Conservation (phyloP, 1,140 invertebrate genomes). For the Conus ventricosus region DNA sequence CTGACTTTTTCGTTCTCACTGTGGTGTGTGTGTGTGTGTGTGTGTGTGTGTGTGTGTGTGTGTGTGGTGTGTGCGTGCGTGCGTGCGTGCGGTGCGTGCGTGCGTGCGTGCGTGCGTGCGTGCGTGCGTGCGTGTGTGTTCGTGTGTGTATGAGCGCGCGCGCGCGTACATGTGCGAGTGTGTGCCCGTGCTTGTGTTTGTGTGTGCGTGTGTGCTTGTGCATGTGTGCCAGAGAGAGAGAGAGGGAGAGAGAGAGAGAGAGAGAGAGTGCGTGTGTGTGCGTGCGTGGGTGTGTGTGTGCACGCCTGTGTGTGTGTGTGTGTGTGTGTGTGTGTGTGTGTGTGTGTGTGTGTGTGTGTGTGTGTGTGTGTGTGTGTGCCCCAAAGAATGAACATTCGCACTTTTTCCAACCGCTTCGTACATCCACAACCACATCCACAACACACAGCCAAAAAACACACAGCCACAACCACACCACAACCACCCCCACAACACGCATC, state of each 20-base stretch:
- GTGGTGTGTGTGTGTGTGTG: not conserved
- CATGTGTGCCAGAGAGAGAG: not conserved
- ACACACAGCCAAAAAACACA: too few species aligned
- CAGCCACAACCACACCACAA: too few species aligned
- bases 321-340: constrained; percentile 6
- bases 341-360: constrained; percentile 6
- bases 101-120: not conserved
- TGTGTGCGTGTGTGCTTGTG: not conserved
- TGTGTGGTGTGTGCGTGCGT: too few species aligned
- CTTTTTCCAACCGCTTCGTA: too few species aligned
- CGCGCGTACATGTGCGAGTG: too few species aligned
- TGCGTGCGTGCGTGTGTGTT: too few species aligned
- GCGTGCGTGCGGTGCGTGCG: not conserved
- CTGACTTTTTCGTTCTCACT: too few species aligned
- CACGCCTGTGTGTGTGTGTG: not conserved
- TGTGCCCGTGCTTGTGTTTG: not conserved
- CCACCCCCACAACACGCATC: too few species aligned
- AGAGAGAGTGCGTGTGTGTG: not conserved
- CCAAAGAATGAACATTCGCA: not conserved
- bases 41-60: not conserved
- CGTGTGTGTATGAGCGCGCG: too few species aligned
- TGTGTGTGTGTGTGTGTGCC: not conserved
- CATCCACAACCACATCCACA: too few species aligned
- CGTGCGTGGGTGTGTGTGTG: not conserved
- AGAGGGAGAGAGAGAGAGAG: too few species aligned